phyloP scores from a whole-genome alignment of 2,888 invertebrate species.

The Dioctria rufipes region DNA sequence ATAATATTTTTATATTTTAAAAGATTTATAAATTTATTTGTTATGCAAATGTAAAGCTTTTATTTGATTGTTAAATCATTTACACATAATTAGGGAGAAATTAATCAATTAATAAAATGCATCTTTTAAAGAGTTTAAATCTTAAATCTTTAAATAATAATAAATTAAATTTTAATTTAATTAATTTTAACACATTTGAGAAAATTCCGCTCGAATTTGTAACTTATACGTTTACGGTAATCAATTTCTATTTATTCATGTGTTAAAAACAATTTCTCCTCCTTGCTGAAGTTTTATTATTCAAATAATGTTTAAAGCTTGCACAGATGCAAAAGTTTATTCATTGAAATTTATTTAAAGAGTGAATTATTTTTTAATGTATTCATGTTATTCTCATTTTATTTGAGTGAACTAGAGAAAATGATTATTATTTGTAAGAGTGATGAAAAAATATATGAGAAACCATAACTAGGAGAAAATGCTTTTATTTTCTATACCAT shows the following conservation, averaged over 20 bases:
- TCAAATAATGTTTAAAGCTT: neutral
- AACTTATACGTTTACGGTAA: neutral
- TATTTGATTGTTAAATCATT: constrained; percentile 34
- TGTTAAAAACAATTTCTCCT: neutral
- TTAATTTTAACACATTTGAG: neutral
- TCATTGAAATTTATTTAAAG: neutral
- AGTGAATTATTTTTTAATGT: neutral
- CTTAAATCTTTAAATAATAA: neutral
- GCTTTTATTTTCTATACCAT: no score
- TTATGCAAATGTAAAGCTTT: constrained; percentile 30
- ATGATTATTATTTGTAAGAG: neutral
- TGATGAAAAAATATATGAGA: constrained; percentile 13
- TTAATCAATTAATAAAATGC: neutral
- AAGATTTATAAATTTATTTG: constrained; percentile 1
- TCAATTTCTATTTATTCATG: neutral
- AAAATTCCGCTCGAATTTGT: neutral
- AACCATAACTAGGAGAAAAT: neutral
- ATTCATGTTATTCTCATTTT: neutral
- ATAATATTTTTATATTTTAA: constrained; percentile 6
- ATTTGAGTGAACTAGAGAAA: neutral
- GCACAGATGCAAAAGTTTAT: neutral
- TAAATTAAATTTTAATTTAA: neutral
- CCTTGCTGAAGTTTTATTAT: neutral
- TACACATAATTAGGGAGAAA: neutral
- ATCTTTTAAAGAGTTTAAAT: neutral